Conservation (phyloP, 64 coral and sea anemone species). For the Exaiptasia diaphana region DNA sequence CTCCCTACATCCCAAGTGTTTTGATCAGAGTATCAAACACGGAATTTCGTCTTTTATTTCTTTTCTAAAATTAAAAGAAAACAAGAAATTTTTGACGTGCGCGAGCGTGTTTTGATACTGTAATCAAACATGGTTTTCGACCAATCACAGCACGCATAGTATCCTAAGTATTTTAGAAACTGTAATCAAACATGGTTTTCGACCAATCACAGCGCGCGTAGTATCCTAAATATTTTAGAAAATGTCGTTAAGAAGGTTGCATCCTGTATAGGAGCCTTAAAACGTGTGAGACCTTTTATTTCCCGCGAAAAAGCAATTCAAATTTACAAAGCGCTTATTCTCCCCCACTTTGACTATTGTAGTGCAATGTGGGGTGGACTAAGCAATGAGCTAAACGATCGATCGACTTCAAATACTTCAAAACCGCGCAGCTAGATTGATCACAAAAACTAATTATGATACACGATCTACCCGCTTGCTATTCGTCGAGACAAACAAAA, state of each 20-base stretch:
- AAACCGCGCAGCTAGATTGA: conserved; percentile 45
- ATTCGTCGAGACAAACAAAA: background rate
- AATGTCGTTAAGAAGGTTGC: conserved; percentile 6
- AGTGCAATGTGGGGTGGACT: conserved; percentile 19
- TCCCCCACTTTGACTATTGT: conserved; percentile 23
- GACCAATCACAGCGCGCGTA: too few species aligned
- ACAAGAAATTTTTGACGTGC: too few species aligned
- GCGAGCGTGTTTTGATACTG: too few species aligned
- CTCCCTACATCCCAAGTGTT: too few species aligned
- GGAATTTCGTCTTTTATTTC: too few species aligned
- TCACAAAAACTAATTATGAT: conserved; percentile 7
- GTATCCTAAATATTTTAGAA: too few species aligned
- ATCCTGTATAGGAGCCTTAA: conserved; percentile 12
- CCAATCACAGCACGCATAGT: too few species aligned
- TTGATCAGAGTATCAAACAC: too few species aligned
- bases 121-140: too few species aligned
- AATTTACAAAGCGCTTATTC: conserved; percentile 30
- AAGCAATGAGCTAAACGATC: conserved; percentile 16
- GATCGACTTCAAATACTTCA: conserved; percentile 38
- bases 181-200: too few species aligned
- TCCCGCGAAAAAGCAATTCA: background rate
- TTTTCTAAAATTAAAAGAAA: too few species aligned
- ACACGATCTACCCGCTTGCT: conserved; percentile 4
- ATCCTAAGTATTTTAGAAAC: too few species aligned
- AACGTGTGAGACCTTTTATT: conserved; percentile 28